Evolutionary conservation across 2,113 vertebrate genomes (phyloP).

Genomic region (Amphiprion percula): DNA sequence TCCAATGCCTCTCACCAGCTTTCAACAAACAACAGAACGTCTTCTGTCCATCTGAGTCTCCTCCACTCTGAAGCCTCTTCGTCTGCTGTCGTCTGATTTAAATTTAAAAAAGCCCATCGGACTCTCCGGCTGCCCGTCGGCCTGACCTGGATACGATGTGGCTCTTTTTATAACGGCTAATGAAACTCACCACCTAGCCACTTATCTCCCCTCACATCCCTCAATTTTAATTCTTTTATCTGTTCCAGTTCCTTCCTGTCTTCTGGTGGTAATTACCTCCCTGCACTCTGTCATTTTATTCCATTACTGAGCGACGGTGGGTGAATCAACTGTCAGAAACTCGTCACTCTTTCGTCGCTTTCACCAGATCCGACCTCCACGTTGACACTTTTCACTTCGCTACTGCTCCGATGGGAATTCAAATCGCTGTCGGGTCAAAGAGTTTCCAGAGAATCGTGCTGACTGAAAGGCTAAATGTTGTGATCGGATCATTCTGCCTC

Average conservation of each 20-base stretch:
- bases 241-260: conserved; percentile 51
- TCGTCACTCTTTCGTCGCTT: conserved; percentile 16
- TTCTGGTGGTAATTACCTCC: conserved; percentile 50
- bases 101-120: conserved; percentile 61
- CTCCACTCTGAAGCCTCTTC: conserved; percentile 25
- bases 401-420: neutral
- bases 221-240: conserved; percentile 59
- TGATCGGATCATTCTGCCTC: neutral
- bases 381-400: conserved; percentile 7
- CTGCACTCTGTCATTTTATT: conserved; percentile 21
- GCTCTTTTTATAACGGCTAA: conserved; percentile 59
- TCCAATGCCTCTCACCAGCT: neutral
- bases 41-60: neutral
- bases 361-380: neutral
- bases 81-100: conserved; percentile 46
- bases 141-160: conserved; percentile 58
- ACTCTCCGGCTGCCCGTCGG: conserved; percentile 24
- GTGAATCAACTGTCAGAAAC: conserved; percentile 37
- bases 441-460: neutral
- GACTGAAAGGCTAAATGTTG: conserved; percentile 1
- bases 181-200: conserved; percentile 51
- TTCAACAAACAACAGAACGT: neutral
- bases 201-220: conserved; percentile 39
- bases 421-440: neutral
- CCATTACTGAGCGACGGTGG: conserved; percentile 25